phyloP scores from a whole-genome alignment of 2,797 vertebrate species.

The Aldrovandia affinis region DNA sequence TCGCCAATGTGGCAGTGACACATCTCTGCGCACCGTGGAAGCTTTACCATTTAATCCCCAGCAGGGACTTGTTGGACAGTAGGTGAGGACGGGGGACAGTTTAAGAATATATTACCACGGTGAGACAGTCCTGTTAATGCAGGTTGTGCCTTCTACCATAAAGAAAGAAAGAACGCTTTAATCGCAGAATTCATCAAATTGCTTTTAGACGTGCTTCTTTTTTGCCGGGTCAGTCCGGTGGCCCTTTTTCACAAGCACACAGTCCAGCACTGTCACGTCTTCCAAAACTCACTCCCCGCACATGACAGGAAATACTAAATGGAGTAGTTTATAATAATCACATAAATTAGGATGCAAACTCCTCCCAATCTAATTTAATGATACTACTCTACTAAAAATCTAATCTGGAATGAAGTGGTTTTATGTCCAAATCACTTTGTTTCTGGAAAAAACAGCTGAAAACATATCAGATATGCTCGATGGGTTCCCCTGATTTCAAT shows the following conservation, averaged over 20 bases:
- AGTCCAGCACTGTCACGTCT: no score
- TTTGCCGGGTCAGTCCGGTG: no score
- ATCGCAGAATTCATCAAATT: not conserved
- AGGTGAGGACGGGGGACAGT: not conserved
- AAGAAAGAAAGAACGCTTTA: not conserved
- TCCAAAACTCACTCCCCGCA: no score
- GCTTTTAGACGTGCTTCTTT: not conserved
- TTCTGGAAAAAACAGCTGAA: not conserved
- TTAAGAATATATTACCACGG: not conserved
- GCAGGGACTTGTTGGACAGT: not conserved
- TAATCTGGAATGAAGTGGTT: not conserved
- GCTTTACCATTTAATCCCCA: constrained; percentile 20
- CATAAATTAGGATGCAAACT: not conserved
- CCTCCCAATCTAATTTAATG: not conserved
- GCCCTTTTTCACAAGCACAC: no score
- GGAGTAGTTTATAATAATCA: not conserved
- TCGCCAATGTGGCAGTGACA: constrained; percentile 23
- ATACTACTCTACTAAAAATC: not conserved
- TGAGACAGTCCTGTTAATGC: not conserved
- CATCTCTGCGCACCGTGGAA: not conserved
- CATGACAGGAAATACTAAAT: no score
- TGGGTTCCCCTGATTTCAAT: not conserved
- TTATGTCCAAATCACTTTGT: not conserved
- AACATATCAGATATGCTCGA: not conserved
- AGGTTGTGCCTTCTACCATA: not conserved